phyloP scores from a whole-genome alignment of 2,113 vertebrate genomes.

The Dasyprocta punctata region DNA sequence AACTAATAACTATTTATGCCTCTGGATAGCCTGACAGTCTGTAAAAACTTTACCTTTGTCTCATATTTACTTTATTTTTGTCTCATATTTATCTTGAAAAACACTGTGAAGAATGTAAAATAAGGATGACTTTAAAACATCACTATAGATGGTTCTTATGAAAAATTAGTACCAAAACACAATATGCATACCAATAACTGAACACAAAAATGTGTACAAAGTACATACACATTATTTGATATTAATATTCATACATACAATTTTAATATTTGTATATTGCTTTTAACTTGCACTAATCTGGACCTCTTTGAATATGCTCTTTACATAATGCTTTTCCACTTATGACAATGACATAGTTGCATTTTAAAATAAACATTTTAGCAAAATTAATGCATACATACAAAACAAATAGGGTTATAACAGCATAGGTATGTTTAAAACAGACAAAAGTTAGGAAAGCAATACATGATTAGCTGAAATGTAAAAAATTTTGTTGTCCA shows the following conservation, averaged over 20 bases:
- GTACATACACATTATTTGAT: not conserved
- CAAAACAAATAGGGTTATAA: not conserved
- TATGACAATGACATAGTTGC: not conserved
- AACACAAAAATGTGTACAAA: not conserved
- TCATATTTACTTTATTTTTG: not conserved
- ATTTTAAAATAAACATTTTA: not conserved
- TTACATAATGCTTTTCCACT: not conserved
- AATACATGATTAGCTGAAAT: not conserved
- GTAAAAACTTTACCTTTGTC: not conserved
- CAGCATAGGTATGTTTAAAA: not conserved
- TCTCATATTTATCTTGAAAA: not conserved
- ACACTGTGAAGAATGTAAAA: not conserved
- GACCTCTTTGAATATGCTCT: not conserved
- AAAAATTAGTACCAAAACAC: not conserved
- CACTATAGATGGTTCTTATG: not conserved
- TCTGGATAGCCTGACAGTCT: not conserved
- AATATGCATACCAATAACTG: not conserved
- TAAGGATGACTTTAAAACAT: not conserved
- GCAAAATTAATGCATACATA: not conserved
- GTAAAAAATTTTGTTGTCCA: not conserved
- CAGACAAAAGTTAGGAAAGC: not conserved
- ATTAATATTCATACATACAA: not conserved
- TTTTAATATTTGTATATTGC: not conserved
- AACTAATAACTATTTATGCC: not conserved
- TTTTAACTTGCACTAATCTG: not conserved